Base-by-base conservation (phyloP, 1,140 invertebrate species). In the Mesaphorura yosii region DNA sequence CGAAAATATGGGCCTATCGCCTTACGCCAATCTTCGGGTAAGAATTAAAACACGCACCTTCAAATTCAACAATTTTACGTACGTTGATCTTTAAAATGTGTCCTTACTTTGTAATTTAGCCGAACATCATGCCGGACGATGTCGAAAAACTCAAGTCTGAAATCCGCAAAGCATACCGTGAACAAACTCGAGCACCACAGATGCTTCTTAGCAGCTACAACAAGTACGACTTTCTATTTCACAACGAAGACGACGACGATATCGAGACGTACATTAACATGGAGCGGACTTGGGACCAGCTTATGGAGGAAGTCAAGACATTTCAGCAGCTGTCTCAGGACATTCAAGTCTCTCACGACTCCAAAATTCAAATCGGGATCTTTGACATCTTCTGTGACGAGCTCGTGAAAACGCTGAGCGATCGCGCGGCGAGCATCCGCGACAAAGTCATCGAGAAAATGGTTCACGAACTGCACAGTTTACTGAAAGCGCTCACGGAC, bases 361-460 rank as follows among this genome's bases (percentile, higher is more conserved):
- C 78, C 34, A 79, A 80, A 1, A 75, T 84, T 26, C 76, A 80
- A 19, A 79, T 87, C 52, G 86, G 86, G 22, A 81, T 92, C 67
- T 95, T 88, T 68, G 83, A 88, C 63, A 79, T 96, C 59, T 79
- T 88, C 66, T 77, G 88, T 52, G 77, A 77, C 38, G 81, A 86
- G 51, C 71, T 94, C n/a, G 84, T 94, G 23, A 72, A 75, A 14
- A 73, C 79, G 3, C 70, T 95, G 41, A 75, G 81, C 1, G 70
- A 74, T 22, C 69, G 79, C 34, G 84, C 86, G 0, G 75, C 78
- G n/a, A 72, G 72, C 34, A 69, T 91, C 15, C 79, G 81, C 56
- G 77, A 80, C 29, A 76, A 79, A 59, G 65, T 95, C 12, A 64
- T 93, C 0, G 69, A 75, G 15, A 76, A 76, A 64, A 84, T 93